phyloP scores from a whole-genome alignment of 2,113 vertebrate species.

The Pseudorectes ferrugineus region DNA sequence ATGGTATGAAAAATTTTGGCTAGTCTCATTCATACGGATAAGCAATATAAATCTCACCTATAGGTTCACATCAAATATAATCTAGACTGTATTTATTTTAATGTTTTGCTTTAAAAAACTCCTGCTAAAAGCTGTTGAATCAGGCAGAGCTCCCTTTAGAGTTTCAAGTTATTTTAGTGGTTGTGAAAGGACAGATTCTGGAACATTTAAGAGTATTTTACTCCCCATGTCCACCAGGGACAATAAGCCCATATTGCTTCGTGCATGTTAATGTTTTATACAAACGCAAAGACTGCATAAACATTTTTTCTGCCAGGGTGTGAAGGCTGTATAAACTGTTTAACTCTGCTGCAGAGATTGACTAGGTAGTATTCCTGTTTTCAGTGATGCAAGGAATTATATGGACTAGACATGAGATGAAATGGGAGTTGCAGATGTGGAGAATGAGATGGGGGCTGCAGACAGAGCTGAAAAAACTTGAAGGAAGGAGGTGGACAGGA shows the following conservation, averaged over 20 bases:
- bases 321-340: neutral
- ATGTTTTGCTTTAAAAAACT: neutral
- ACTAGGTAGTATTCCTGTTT: neutral
- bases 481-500: neutral
- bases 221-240: neutral
- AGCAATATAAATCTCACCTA: neutral
- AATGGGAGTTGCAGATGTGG: neutral
- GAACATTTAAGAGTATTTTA: neutral
- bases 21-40: neutral
- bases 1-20: neutral
- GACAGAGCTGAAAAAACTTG: neutral
- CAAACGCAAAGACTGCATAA: neutral
- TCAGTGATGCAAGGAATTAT: neutral
- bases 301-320: neutral
- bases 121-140: neutral
- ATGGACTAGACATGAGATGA: neutral
- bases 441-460: neutral
- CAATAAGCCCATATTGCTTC: neutral
- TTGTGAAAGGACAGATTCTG: neutral
- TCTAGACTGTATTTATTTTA: neutral
- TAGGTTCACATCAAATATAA: neutral
- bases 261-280: neutral
- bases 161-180: neutral
- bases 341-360: neutral
- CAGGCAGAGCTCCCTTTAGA: neutral